phyloP scores from a whole-genome alignment of 1,140 invertebrate genomes.

The Drosophila sucinea region DNA sequence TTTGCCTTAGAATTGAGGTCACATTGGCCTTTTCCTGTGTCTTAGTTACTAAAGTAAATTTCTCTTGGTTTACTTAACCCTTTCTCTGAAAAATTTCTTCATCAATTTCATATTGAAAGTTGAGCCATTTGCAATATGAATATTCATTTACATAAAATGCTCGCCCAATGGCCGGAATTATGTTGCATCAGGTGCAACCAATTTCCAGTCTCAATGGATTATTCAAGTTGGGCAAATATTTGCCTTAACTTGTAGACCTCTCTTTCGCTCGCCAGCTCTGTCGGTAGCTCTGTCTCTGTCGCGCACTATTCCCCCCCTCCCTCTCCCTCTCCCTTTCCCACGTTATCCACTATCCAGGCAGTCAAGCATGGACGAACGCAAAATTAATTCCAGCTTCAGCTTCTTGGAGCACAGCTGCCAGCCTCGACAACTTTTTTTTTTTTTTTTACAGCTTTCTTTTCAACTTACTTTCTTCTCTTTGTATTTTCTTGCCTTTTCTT shows the following conservation, averaged over 20 bases:
- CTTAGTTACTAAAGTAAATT: background rate
- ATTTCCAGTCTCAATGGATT: slow-evolving; percentile 44
- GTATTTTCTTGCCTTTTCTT: slow-evolving; percentile 26
- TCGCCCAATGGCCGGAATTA: background rate
- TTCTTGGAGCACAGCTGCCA: slow-evolving; percentile 14
- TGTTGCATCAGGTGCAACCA: slow-evolving; percentile 39
- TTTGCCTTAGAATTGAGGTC: too few relatives aligned
- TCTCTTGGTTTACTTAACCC: background rate
- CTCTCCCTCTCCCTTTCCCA: background rate
- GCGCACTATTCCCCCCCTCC: slow-evolving; percentile 1
- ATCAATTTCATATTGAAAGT: background rate
- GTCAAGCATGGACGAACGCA: slow-evolving; percentile 53
- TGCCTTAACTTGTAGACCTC: slow-evolving; percentile 39
- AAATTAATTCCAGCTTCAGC: slow-evolving; percentile 59
- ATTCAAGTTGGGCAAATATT: slow-evolving; percentile 46
- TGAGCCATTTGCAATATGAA: background rate
- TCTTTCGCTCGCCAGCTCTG: background rate
- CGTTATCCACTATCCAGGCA: slow-evolving; percentile 19
- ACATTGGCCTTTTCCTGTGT: background rate
- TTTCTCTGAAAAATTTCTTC: background rate
- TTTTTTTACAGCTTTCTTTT: slow-evolving; percentile 46
- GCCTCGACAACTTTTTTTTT: slow-evolving; percentile 46
- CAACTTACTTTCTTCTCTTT: slow-evolving; percentile 6
- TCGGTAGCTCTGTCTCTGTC: background rate
- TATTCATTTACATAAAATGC: slow-evolving; percentile 18